Conservation (phyloP, 2,888 invertebrate species). For the Phymatocera aterrima region DNA sequence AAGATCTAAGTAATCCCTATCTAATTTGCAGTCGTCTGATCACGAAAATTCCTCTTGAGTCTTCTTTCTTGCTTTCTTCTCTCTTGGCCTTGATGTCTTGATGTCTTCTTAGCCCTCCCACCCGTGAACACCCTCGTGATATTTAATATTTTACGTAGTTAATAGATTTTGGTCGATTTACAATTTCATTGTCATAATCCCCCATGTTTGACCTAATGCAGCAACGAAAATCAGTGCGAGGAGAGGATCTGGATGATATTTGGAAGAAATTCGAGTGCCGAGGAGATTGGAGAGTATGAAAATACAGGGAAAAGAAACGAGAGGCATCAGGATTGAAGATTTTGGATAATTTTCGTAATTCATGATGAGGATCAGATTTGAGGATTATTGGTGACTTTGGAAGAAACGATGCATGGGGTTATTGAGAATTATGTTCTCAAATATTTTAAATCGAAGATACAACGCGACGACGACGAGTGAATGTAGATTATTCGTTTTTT, state of each 20-base stretch:
- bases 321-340: neutral
- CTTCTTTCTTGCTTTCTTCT: constrained; percentile 75
- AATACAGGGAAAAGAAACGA: neutral
- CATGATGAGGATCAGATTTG: neutral
- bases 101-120: constrained; percentile 73
- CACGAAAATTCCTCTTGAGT: constrained; percentile 70
- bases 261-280: neutral
- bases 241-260: neutral
- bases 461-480: neutral
- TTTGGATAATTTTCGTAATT: neutral
- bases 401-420: neutral
- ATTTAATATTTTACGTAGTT: neutral
- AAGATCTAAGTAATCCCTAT: constrained; percentile 48
- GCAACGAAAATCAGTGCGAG: neutral
- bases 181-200: neutral
- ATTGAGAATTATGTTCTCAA: too few species aligned
- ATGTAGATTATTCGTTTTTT: neutral
- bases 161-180: neutral
- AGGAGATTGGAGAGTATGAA: too few species aligned
- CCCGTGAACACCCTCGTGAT: constrained; percentile 12
- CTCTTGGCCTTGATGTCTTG: constrained; percentile 72
- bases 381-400: neutral
- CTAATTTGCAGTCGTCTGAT: constrained; percentile 47
- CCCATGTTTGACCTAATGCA: constrained; percentile 1
- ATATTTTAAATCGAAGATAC: neutral